A percentile compares a stretch with the other conserved stretches of the same genome.
phyloP scores from a whole-genome alignment of 2,113 vertebrate species.

The Camelus dromedarius region DNA sequence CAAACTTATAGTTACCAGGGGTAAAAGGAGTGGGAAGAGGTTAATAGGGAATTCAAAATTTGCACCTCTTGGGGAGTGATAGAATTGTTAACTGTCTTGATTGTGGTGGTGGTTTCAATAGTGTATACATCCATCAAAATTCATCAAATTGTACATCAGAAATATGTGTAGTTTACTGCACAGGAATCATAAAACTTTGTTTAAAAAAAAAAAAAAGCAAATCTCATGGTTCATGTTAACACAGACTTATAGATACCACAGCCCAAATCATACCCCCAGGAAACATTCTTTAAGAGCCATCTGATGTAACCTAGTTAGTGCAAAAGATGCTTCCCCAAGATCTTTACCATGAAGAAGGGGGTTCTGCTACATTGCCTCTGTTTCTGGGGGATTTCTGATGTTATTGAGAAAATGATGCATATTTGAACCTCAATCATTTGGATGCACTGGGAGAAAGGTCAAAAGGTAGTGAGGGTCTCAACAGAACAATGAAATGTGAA shows the following conservation, averaged over 20 bases:
- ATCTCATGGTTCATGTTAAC: background rate
- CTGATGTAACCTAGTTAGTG: background rate
- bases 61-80: too few species aligned
- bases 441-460: background rate
- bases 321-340: background rate
- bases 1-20: too few species aligned
- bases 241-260: background rate
- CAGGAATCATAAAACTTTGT: too few species aligned
- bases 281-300: background rate
- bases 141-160: too few species aligned
- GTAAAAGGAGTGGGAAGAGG: too few species aligned
- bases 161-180: too few species aligned
- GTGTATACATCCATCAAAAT: too few species aligned
- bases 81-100: too few species aligned
- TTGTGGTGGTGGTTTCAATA: too few species aligned
- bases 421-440: background rate
- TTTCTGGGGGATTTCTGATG: background rate
- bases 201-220: background rate
- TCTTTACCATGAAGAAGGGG: background rate
- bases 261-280: background rate
- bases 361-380: background rate
- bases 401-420: conserved; percentile 12
- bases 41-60: too few species aligned
- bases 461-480: background rate
- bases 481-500: background rate